Evolutionary conservation across 2,888 invertebrate species (phyloP), one percentile per base, ranked within the genome.

Genomic region (Augochlorella aurata): DNA sequence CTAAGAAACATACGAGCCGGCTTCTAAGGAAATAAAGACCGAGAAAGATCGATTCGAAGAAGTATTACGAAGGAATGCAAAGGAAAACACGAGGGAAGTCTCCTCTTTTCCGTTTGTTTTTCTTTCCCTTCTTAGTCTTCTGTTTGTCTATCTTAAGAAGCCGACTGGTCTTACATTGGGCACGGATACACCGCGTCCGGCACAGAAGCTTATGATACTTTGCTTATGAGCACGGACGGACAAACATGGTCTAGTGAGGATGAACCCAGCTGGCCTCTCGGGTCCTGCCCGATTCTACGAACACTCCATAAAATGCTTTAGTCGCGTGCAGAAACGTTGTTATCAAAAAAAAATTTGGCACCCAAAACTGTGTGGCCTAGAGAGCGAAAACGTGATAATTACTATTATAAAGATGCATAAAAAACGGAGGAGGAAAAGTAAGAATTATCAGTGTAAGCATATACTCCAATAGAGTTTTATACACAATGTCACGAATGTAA

Each of bases 391-490:
- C 93, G 93, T 93, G 93, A 93, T 93, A 93, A 92, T 91, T 92
- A 91, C 87, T 89, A 82, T 85, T 87, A 86, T 85, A 84, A 89
- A 85, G 65, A 82, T 79, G 75, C 82, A 86, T 86, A 87, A 85
- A 65, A 65, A 63, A 86, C 89, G 85, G 85, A 76, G 78, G 73
- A 85, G 84, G 81, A 84, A 83, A 89, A 87, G 82, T 89, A 88
- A 85, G 88, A 88, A 90, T 89, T 90, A 91, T 89, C 92, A 91
- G 91, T 92, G 92, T 93, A 93, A 93, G 93, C 93, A 93, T 93
- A 91, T 93, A 93, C 93, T 93, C 93, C 91, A 90, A 93, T 93
- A 93, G 92, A 93, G 92, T 93, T 93, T 93, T 93, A 93, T 93
- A 93, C 93, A 93, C 91, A 88, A 92, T 92, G 93, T 93, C 93